Percentiles rank a stretch among this genome's conserved stretches.
Evolutionary conservation across 2,797 vertebrate species (phyloP).

Genomic region (Manis javanica): DNA sequence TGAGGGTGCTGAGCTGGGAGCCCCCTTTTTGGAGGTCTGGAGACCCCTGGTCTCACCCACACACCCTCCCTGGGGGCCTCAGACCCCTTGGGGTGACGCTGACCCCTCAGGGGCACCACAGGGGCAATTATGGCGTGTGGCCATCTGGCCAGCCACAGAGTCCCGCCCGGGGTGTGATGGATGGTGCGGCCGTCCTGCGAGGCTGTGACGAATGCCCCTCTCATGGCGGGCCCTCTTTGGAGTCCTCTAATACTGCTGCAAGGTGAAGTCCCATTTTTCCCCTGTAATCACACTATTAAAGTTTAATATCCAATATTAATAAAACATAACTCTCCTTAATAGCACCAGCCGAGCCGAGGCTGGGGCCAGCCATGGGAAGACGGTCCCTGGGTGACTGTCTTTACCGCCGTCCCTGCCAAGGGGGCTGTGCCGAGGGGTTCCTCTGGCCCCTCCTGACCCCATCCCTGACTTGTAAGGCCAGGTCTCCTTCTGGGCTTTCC

Average conservation of each 20-base stretch:
- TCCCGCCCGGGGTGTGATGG: background rate
- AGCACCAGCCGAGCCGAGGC: background rate
- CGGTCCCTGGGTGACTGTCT: background rate
- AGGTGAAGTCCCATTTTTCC: conserved; percentile 84
- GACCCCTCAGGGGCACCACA: fast-evolving
- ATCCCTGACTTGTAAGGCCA: fast-evolving
- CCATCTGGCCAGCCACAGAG: fast-evolving
- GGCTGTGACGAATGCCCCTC: conserved; percentile 74
- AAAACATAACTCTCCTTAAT: conserved; percentile 74
- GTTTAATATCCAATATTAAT: conserved; percentile 84
- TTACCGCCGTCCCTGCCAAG: background rate
- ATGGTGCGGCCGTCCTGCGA: background rate
- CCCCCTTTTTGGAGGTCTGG: background rate
- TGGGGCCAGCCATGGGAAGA: background rate
- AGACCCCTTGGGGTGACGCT: background rate
- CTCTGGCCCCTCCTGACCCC: fast-evolving
- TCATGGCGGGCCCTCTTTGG: conserved; percentile 26
- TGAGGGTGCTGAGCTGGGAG: background rate
- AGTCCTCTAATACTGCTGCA: conserved; percentile 78
- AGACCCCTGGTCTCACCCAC: background rate
- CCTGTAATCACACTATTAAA: conserved; percentile 86
- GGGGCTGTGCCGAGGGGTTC: background rate
- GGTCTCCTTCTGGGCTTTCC: background rate
- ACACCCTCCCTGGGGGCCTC: background rate
- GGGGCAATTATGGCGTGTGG: background rate